Evolutionary conservation across 2,888 invertebrate genomes (phyloP).

Genomic region (Pseudococcus viburni): DNA sequence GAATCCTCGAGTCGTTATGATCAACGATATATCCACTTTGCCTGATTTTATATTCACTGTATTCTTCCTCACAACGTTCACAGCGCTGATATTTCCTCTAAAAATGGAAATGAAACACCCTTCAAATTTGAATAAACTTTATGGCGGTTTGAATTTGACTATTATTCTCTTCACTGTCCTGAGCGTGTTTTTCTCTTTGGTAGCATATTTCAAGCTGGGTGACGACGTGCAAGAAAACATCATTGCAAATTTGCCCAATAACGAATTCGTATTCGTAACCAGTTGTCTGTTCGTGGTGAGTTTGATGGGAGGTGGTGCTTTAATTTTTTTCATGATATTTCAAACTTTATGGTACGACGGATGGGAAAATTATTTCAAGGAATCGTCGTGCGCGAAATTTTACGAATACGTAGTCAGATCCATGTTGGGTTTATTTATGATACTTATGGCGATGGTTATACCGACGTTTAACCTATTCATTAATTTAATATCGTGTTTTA

Average conservation of each 20-base stretch:
- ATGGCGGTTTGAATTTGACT: conserved; percentile 29
- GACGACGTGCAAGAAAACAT: conserved; percentile 23
- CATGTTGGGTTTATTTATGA: conserved; percentile 18
- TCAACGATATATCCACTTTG: conserved; percentile 33
- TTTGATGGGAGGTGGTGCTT: background rate
- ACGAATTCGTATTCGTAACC: background rate
- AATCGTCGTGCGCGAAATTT: background rate
- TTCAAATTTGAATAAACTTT: background rate
- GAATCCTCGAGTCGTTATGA: background rate
- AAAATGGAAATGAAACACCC: conserved; percentile 57
- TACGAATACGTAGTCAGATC: conserved; percentile 56
- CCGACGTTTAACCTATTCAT: conserved; percentile 51
- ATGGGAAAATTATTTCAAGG: background rate
- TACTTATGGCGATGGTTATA: conserved; percentile 28
- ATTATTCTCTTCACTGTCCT: background rate
- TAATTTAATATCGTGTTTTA: conserved; percentile 59
- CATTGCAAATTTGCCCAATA: conserved; percentile 35
- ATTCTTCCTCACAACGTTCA: background rate
- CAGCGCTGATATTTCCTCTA: conserved; percentile 51
- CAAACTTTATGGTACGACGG: conserved; percentile 47
- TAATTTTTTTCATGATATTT: conserved; percentile 48
- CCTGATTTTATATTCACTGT: conserved; percentile 36
- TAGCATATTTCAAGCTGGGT: conserved; percentile 49
- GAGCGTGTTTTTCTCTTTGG: conserved; percentile 21
- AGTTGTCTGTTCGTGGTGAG: conserved; percentile 18